Evolutionary conservation across 2,797 vertebrate genomes (phyloP).

Genomic region (Lacerta viridis): DNA sequence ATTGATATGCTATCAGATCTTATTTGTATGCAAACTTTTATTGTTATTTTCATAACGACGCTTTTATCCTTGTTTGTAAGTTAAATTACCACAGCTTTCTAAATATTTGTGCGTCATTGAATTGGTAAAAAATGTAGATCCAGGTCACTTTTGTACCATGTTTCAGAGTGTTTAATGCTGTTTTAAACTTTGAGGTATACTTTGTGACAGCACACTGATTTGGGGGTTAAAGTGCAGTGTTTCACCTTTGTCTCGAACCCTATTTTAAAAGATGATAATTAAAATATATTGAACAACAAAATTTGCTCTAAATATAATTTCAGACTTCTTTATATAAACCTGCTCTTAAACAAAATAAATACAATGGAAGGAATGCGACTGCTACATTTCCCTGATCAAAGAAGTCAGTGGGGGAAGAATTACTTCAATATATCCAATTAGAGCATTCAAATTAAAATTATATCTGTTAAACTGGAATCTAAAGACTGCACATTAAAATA

Average conservation of each 20-base stretch:
- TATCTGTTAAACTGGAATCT: too few species aligned
- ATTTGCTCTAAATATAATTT: constrained; percentile 34
- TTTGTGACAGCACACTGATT: constrained; percentile 45
- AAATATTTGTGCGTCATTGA: background rate
- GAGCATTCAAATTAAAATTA: background rate
- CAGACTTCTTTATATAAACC: constrained; percentile 27
- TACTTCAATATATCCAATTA: background rate
- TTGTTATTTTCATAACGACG: too few species aligned
- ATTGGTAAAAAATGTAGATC: background rate
- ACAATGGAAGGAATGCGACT: background rate
- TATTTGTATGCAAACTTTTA: background rate
- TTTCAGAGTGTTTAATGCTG: constrained; percentile 56
- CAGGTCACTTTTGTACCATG: constrained; percentile 50
- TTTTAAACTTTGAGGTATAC: constrained; percentile 66
- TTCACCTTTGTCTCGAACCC: constrained; percentile 44
- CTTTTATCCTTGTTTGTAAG: background rate
- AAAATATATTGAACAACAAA: constrained; percentile 26
- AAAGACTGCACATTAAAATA: background rate
- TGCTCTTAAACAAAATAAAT: constrained; percentile 46
- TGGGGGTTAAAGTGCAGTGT: constrained; percentile 75
- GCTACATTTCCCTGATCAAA: background rate
- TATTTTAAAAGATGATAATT: constrained; percentile 32
- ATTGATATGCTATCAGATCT: background rate
- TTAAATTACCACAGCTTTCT: background rate
- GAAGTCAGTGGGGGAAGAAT: background rate